Base-by-base conservation (phyloP, 92 coral and sea anemone species). In the Bergia sp. region DNA sequence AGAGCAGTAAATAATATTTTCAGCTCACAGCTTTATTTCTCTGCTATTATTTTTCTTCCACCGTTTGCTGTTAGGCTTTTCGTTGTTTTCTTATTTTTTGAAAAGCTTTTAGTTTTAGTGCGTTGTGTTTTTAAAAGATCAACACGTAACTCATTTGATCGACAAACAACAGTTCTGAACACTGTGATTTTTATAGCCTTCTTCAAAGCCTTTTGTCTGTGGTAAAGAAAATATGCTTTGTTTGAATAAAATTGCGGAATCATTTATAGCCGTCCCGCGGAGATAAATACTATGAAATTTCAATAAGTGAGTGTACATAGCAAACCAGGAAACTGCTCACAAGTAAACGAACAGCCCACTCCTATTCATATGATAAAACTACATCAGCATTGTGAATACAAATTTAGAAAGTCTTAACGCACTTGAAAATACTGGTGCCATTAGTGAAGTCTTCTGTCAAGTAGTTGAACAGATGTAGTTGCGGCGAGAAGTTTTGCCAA, bases 311-410 rank as follows among this genome's bases (percentile, higher is more conserved):
- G 15, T 20, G 40, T 12, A 15, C 23, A 29, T 45, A 72, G 9
- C 67, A 16, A 9, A 5, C 67, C 20, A 29, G 77, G 77, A 18
- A 84, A 82, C 57, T 65, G 8, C 2, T 20, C 3, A 2, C 65
- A 37, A 23, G 66, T 23, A 9, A 66, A 43, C 40, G 36, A 23
- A 37, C 66, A 84, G 7, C 87, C 58, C 58, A 69, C 77, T 44
- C 42, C 36, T 69, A 84, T 84, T 84, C 61, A 47, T 71, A 84
- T 71, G 87, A 18, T 84, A 84, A 71, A 71, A 64, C 16, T 18
- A 41, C n/a, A 21, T 37, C 67, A 39, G 43, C 36, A 57, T 81
- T 64, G 15, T n/a, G 29, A 64, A 44, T n/a, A 57, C n/a, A 41
- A 82, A 82, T 41, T 10, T 29, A 29, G 3, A 37, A 29, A 37